These are phyloP conservation scores for Drosophila dunni DNA, from an alignment of 1,140 invertebrate genomes.

Conservation along the genomic window DNA sequence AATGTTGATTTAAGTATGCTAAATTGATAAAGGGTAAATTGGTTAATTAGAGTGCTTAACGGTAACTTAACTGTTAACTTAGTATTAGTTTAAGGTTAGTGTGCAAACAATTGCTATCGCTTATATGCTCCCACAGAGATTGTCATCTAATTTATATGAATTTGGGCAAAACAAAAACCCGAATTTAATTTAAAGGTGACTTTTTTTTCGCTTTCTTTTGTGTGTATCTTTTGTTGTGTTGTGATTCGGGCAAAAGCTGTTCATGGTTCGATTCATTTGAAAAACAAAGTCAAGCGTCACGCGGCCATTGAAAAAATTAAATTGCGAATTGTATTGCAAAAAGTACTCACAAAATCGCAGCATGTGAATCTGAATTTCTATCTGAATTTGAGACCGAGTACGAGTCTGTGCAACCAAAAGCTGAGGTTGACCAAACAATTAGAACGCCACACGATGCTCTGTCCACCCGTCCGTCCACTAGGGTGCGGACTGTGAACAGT, in stretches of 20 bases:
- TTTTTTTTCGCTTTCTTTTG: conserved; percentile 22
- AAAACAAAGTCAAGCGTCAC: conserved; percentile 52
- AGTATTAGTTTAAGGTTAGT: conserved; percentile 43
- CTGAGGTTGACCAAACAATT: conserved; percentile 35
- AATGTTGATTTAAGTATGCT: conserved; percentile 34
- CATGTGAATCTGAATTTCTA: conserved; percentile 37
- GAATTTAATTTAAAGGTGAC: conserved; percentile 62
- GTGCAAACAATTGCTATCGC: conserved; percentile 62
- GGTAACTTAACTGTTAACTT: conserved; percentile 52
- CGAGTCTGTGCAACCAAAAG: neutral
- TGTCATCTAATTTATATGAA: conserved; percentile 61
- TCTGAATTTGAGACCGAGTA: too few relatives aligned
- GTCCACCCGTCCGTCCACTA: neutral
- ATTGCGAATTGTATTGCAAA: conserved; percentile 47
- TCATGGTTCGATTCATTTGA: conserved; percentile 75
- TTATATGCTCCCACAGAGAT: conserved; percentile 55
- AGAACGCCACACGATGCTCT: conserved; percentile 18
- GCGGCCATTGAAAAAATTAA: conserved; percentile 30
- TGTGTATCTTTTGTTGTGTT: neutral
- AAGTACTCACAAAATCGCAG: conserved; percentile 44
- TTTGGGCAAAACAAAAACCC: conserved; percentile 42
- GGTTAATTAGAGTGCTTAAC: conserved; percentile 33
- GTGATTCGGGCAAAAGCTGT: conserved; percentile 33
- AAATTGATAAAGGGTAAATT: conserved; percentile 32
- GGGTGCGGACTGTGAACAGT: conserved; percentile 35